Percentiles rank a stretch among this genome's conserved stretches.
These are phyloP conservation scores for Charina bottae DNA, from an alignment of 2,113 vertebrate genomes.

Conservation along the genomic window DNA sequence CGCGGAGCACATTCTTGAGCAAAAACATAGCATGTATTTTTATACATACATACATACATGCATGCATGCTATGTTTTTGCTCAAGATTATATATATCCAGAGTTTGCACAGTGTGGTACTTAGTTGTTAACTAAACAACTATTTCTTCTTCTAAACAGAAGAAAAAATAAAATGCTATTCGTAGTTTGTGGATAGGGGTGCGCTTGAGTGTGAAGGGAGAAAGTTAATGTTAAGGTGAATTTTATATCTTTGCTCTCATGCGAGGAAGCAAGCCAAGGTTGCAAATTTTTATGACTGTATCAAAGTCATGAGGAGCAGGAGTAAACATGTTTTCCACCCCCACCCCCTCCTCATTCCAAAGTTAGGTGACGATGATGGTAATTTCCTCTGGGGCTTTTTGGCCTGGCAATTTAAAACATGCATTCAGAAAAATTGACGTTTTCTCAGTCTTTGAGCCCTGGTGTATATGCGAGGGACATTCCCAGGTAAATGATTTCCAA, in stretches of 20 bases:
- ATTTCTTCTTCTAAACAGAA: too few relatives aligned
- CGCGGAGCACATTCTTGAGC: background rate
- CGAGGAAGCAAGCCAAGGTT: background rate
- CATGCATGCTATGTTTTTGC: too few relatives aligned
- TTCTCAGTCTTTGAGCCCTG: background rate
- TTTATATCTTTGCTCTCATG: background rate
- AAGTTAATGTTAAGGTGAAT: background rate
- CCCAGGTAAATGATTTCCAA: background rate
- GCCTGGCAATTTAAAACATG: background rate
- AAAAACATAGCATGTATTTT: background rate
- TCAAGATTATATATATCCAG: background rate
- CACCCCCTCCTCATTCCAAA: background rate
- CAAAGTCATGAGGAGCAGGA: too few relatives aligned
- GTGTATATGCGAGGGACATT: rapidly evolving
- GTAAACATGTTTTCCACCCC: background rate
- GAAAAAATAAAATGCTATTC: background rate
- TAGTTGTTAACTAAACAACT: background rate
- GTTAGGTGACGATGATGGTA: background rate
- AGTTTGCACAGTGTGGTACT: background rate
- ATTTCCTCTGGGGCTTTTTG: background rate
- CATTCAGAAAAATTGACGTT: constrained; percentile 9
- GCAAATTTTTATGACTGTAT: too few relatives aligned
- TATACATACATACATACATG: background rate
- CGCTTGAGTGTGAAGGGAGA: too few relatives aligned
- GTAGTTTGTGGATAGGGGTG: background rate